Percentiles rank a stretch among this genome's conserved stretches.
These are phyloP conservation scores for Pantherophis vulpinus DNA, from an alignment of 2,797 vertebrate species.

Conservation along the genomic window DNA sequence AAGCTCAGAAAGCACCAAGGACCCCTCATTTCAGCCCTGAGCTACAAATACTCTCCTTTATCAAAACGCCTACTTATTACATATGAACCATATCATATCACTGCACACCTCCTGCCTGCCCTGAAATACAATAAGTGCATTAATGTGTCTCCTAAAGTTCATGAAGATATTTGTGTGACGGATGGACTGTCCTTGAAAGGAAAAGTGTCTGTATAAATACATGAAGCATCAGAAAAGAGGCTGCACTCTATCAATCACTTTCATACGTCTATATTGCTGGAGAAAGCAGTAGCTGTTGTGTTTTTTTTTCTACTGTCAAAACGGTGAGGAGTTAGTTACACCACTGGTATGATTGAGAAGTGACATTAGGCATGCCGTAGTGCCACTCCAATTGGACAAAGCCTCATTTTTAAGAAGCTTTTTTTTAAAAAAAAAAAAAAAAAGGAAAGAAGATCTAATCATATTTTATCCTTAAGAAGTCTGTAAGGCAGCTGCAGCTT, in stretches of 20 bases:
- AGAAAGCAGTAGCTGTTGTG: background rate
- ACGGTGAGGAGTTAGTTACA: background rate
- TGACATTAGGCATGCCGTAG: background rate
- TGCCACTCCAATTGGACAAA: background rate
- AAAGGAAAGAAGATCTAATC: background rate
- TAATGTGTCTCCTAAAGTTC: background rate
- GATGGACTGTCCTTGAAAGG: constrained; percentile 1
- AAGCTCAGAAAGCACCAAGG: background rate
- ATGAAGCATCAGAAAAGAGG: background rate
- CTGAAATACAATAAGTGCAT: background rate
- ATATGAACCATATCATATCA: background rate
- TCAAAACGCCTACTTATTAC: background rate
- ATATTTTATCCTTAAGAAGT: background rate
- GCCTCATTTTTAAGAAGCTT: background rate
- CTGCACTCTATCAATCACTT: background rate
- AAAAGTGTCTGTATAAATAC: background rate
- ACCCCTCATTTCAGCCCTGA: background rate
- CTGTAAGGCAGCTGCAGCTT: background rate
- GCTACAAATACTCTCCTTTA: background rate
- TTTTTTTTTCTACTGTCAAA: background rate
- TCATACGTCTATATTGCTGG: background rate
- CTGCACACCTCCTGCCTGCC: background rate
- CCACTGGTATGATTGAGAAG: background rate
- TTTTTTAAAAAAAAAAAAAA: background rate
- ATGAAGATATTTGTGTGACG: background rate